phyloP scores from a whole-genome alignment of 2,888 invertebrate genomes.

The Xanthorhoe designata region DNA sequence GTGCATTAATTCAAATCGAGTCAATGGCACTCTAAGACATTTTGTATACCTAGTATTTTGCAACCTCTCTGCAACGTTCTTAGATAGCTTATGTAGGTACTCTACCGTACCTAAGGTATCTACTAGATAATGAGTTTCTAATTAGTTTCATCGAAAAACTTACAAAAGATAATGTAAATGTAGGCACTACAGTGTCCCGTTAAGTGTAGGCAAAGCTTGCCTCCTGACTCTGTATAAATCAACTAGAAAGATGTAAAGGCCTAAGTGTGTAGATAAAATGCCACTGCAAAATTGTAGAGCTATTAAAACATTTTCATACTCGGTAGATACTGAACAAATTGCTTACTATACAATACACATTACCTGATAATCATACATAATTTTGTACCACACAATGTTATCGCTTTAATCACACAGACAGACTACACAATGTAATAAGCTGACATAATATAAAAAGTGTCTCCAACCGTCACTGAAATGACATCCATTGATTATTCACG shows the following conservation, averaged over 20 bases:
- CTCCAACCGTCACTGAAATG: constrained; percentile 46
- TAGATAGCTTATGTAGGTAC: too few relatives aligned
- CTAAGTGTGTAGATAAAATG: constrained; percentile 7
- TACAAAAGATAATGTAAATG: neutral
- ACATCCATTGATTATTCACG: constrained; percentile 61
- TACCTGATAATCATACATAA: constrained; percentile 25
- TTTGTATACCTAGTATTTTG: too few relatives aligned
- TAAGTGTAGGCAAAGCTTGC: too few relatives aligned
- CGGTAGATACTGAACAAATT: constrained; percentile 18
- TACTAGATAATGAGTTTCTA: too few relatives aligned
- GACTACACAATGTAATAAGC: constrained; percentile 22
- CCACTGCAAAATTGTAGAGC: constrained; percentile 8
- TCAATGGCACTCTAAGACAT: too few relatives aligned
- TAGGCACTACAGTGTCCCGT: too few relatives aligned
- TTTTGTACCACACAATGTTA: constrained; percentile 22
- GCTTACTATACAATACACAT: constrained; percentile 11
- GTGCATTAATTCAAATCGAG: too few relatives aligned
- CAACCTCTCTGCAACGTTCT: too few relatives aligned
- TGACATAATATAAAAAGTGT: constrained; percentile 34
- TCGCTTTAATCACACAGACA: neutral
- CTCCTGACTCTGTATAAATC: too few relatives aligned
- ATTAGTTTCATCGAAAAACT: neutral
- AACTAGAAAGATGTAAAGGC: too few relatives aligned
- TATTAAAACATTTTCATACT: constrained; percentile 4
- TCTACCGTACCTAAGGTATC: too few relatives aligned